Evolutionary conservation across 1,140 invertebrate species (phyloP), one percentile per base, ranked within the genome.

Genomic region (Onthophagus taurus): DNA sequence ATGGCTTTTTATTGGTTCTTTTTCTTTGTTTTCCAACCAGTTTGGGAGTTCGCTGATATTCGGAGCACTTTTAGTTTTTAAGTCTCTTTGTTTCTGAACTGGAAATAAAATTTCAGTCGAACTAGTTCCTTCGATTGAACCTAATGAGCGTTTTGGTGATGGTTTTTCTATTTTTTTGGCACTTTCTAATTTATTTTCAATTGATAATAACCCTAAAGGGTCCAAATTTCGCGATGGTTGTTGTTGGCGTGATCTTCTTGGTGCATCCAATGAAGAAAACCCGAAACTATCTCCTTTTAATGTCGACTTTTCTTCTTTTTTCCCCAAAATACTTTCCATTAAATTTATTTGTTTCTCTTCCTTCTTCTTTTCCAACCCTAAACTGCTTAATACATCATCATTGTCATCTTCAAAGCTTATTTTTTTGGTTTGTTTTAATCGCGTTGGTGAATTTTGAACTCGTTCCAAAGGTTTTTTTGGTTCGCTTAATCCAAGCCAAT

Each of bases 381-480:
- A 45, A 42, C 31, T 47, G 17, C 38, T 42, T 31, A 57, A 41
- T 31, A 57, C 39, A n/a, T n/a, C n/a, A n/a, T n/a, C n/a, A 18
- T 54, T 49, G 29, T 54, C 51, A 42, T 59, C 55, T 29, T 57
- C 58, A 45, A 59, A 59, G 42, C 50, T 56, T 7, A 59, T 52
- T 44, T 57, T 57, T 37, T 55, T 56, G 14, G 19, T 44, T 11
- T 30, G 17, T 42, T 33, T 31, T 19, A 17, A 18, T 0, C 16
- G 30, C 11, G 31, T 35, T 12, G 13, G 20, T 24, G 18, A 33
- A 8, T 20, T 41, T 16, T 41, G 38, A 3, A 21, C 4, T 17
- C 17, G 17, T 20, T 37, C 35, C 4, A 13, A 3, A 4, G 43
- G n/a, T 30, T 51, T 47, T 26, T 47, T 39, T 9, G 36, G 8